Evolutionary conservation across 2,888 invertebrate genomes (phyloP), one percentile per base, ranked within the genome.

Genomic region (Ophioninae sp.): DNA sequence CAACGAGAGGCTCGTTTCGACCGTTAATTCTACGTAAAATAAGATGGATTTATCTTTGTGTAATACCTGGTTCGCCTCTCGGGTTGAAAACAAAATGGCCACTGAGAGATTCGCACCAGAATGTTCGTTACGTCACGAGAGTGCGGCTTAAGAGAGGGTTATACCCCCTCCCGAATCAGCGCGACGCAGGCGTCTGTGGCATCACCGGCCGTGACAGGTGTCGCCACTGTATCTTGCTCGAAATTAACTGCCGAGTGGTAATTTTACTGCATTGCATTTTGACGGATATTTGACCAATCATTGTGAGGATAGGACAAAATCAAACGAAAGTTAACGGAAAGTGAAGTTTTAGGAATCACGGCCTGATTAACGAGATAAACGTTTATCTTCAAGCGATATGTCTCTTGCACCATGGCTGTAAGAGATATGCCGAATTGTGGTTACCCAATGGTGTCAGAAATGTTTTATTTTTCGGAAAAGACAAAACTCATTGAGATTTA

Each of bases 1-100:
- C 74, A 64, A 64, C 69, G 67, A 67, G 82, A 65, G 56, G 58
- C 77, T 81, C 64, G 78, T 69, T 76, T 80, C 75, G 73, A 79
- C 67, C 44, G 75, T 72, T 86, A 87, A 84, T 82, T 83, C 84
- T 85, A 80, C 78, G 81, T 90, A 88, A 85, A 86, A 86, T 87
- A 88, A 90, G 87, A 75, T 87, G 59, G 85, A 89, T 90, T 89
- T 88, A 91, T 87, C 82, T 87, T 88, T 88, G 85, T 87, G 87
- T 89, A 91, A 91, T 92, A 92, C 92, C 92, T 92, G 91, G 87
- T 89, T 91, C 89, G 88, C 90, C 88, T 90, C 88, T 75, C 88
- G 87, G 85, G 89, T 89, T 83, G 90, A 90, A 90, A 91, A 91
- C 92, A 92, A 92, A 91, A 92, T 92, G 92, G 92, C 91, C 87